Conservation (phyloP, 2,888 invertebrate genomes). For the Andrena chrysosceles region DNA sequence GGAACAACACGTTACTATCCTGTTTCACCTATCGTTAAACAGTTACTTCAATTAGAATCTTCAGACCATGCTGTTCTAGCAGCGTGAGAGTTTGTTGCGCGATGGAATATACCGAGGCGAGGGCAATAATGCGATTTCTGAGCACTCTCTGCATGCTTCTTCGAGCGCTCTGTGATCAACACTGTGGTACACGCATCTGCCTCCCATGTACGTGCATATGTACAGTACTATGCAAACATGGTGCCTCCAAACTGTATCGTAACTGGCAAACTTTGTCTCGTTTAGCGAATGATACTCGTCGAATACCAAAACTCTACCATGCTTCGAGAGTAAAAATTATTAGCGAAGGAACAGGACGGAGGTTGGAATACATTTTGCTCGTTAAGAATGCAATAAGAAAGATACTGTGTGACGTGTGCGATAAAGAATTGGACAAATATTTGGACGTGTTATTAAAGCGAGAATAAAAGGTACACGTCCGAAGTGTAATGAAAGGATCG, state of each 20-base stretch:
- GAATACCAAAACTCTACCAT: too few species aligned
- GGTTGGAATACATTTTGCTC: too few species aligned
- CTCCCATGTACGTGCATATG: slow-evolving; percentile 8
- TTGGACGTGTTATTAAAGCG: slow-evolving; percentile 16
- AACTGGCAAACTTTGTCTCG: slow-evolving; percentile 3
- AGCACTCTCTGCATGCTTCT: slow-evolving; percentile 43
- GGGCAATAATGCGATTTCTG: slow-evolving; percentile 52
- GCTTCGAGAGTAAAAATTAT: too few species aligned
- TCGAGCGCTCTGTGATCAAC: slow-evolving; percentile 32
- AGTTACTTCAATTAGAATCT: slow-evolving; percentile 34
- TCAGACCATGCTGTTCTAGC: neutral
- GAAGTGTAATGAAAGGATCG: neutral
- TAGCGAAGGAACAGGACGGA: too few species aligned
- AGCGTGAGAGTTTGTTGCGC: slow-evolving; percentile 38
- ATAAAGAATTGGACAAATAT: slow-evolving; percentile 22
- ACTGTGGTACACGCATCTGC: slow-evolving; percentile 5
- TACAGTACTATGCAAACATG: neutral
- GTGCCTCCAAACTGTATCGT: neutral
- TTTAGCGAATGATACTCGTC: neutral
- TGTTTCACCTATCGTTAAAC: slow-evolving; percentile 3
- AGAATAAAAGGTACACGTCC: neutral
- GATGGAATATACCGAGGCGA: neutral
- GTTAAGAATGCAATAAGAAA: too few species aligned
- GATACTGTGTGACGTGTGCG: neutral
- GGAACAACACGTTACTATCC: slow-evolving; percentile 15